Evolutionary conservation across 2,113 vertebrate species (phyloP).

Genomic region (Eulemur macaco): DNA sequence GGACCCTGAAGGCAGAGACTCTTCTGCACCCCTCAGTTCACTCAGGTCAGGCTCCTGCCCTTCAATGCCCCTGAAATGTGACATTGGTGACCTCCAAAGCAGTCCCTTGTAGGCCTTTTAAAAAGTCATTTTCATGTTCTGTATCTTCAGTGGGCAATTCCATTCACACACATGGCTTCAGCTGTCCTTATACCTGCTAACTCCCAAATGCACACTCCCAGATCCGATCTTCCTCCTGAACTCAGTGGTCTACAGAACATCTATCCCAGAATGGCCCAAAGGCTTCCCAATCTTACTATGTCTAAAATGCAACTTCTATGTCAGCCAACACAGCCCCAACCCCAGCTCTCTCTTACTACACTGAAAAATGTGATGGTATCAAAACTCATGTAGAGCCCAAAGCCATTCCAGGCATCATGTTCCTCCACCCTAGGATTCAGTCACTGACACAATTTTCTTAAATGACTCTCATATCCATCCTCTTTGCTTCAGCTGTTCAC

Average conservation of each 20-base stretch:
- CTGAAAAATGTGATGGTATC: background rate
- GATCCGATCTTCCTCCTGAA: background rate
- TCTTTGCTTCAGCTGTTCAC: background rate
- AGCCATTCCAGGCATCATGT: no score
- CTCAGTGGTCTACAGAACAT: background rate
- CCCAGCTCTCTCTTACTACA: background rate
- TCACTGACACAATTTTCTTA: background rate
- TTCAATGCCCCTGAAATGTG: background rate
- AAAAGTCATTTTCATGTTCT: background rate
- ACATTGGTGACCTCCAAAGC: background rate
- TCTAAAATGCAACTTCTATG: background rate
- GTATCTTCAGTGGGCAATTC: background rate
- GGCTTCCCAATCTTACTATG: background rate
- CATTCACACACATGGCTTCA: background rate
- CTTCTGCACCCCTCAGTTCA: background rate
- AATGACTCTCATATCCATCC: background rate
- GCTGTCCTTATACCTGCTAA: background rate
- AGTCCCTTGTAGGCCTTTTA: background rate
- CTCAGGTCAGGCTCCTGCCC: background rate
- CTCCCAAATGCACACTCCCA: fast-evolving
- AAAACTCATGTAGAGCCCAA: background rate
- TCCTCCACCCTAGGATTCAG: fast-evolving
- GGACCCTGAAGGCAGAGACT: background rate
- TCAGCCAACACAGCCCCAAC: background rate
- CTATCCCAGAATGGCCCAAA: background rate